Evolutionary conservation across 2,888 invertebrate genomes (phyloP).

Genomic region (Spisula solida): DNA sequence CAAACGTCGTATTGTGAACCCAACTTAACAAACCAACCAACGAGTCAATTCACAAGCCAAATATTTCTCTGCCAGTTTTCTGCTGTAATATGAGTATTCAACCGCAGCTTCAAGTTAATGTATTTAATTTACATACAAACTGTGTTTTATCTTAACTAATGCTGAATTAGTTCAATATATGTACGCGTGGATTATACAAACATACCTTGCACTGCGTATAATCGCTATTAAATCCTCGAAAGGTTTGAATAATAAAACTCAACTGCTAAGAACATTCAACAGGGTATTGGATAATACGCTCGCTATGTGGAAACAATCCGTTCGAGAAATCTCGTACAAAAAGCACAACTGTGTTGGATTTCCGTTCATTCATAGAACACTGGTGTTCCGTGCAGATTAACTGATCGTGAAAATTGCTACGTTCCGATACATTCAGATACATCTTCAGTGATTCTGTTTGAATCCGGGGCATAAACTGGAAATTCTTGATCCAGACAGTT

Average conservation of each 20-base stretch:
- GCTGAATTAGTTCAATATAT: too few relatives aligned
- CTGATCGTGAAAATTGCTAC: background rate
- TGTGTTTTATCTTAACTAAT: too few relatives aligned
- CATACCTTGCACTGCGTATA: too few relatives aligned
- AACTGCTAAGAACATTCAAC: background rate
- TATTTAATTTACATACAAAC: too few relatives aligned
- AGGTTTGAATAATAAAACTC: background rate
- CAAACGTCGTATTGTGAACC: too few relatives aligned
- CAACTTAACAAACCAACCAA: too few relatives aligned
- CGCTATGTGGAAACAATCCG: background rate
- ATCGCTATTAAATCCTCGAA: too few relatives aligned
- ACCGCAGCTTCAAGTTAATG: too few relatives aligned
- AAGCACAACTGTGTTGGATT: background rate
- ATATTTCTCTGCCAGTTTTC: too few relatives aligned
- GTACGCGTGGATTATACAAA: too few relatives aligned
- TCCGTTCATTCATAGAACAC: constrained; percentile 11
- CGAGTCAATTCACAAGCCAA: too few relatives aligned
- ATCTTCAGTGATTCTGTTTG: background rate
- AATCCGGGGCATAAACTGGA: background rate
- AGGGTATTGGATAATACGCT: background rate
- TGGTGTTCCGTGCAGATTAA: constrained; percentile 3
- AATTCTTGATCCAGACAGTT: background rate
- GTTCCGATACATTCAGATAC: background rate
- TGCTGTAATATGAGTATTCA: too few relatives aligned
- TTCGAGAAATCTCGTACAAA: background rate